Evolutionary conservation across 2,888 invertebrate genomes (phyloP), one percentile per base, ranked within the genome.

Genomic region (Scaptomyza caliginosa): DNA sequence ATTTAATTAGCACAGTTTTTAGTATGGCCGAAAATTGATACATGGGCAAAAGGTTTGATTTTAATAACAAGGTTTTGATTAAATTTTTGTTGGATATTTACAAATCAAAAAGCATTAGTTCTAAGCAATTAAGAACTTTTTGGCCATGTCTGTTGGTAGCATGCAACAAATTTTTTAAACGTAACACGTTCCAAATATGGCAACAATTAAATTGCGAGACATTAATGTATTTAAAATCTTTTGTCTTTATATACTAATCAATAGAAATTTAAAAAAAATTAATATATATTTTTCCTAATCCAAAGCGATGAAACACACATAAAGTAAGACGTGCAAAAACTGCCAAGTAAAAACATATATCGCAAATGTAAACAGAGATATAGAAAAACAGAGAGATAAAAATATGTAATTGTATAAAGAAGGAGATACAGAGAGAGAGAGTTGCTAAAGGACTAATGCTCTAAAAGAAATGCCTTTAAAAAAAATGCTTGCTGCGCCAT

Each of bases 401-500:
- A 28, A 60, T 7, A 48, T 42, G 58, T 28, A 17, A 19, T n/a
- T n/a, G n/a, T n/a, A 17, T 45, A 30, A 23, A 34, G 42, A 74
- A 45, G 52, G 6, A 32, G 16, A 56, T 6, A 38, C 26, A 43
- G 38, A 65, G 43, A 45, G 43, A 24, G 13, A 30, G 36, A 40
- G n/a, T 45, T 52, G 51, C 58, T 59, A 77, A 48, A 45, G 57
- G 8, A 50, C 60, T 52, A 51, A 87, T 77, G 66, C 59, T 70
- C 71, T 75, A 67, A 55, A 67, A 64, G 49, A 78, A 63, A 77
- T 67, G 85, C 57, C 78, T 84, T 71, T 16, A 16, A 72, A 50
- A 55, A 80, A 71, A 78, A 82, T 65, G 66, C 45, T 79, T 77
- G 79, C 77, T 84, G 77, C 73, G 59, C 42, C 64, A 62, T 67